Base-by-base conservation (phyloP, 2,797 vertebrate genomes). In the Leptoclinus maculatus region DNA sequence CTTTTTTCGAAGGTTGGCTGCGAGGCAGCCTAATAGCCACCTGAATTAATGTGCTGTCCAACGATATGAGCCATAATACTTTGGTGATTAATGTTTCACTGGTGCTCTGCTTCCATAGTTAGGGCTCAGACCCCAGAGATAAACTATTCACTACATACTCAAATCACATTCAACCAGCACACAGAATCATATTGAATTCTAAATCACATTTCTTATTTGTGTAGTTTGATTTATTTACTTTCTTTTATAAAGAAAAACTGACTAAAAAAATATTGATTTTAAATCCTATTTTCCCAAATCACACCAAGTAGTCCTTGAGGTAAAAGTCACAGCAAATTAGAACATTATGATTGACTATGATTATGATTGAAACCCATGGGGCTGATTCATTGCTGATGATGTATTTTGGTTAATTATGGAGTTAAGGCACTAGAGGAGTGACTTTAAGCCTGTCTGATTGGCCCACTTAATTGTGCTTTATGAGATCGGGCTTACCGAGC, bases 331-430 rank as follows among this genome's bases (percentile, higher is more conserved):
- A 83, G 91, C 80, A 91, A 94, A 94, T 94, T 92, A 92, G 82
- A 87, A 89, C 88, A 83, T 90, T 85, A 80, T 87, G 91, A 94
- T 89, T 91, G 94, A 93, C 92, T 89, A 67, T 93, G 91, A 92
- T 92, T 89, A 87, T 89, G 91, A 91, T 88, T 91, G 87, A 93
- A 94, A 94, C 94, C 91, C 92, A 85, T 71, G 83, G 73, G 90
- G 87, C 91, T 91, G 92, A 90, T 90, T 93, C 87, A 84, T 85
- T 76, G 86, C 91, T 94, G 94, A 95, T 95, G 94, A 94, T 94
- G 93, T 95, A 95, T 95, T 95, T 95, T 95, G 94, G 94, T 95
- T 95, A 95, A 95, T 96, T 95, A 95, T 91, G 83, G 84, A 92
- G 93, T 94, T 76, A 89, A 93, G 82, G 94, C 90, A 89, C 92